Evolutionary conservation across 1,140 invertebrate genomes (phyloP), one percentile per base, ranked within the genome.

Genomic region (Aethina tumida): DNA sequence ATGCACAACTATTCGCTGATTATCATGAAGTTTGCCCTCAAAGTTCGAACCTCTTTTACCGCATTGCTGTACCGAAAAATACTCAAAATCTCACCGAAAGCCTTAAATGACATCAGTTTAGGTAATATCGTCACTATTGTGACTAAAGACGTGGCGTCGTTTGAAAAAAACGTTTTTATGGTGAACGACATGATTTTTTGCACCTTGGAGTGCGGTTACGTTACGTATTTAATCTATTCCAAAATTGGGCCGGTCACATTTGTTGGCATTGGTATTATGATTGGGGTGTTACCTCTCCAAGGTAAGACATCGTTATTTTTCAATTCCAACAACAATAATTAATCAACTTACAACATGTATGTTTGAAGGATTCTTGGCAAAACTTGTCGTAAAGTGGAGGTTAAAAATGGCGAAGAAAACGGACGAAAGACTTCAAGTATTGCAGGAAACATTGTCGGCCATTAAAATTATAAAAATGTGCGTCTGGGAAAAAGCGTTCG

Each of bases 401-500:
- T 16, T 45, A 10, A 28, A 35, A 31, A 17, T 45, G 13, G 35
- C 20, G 12, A 18, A 44, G 28, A 50, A 51, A 10, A 91, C 85
- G 0, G 90, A 93, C 64, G 73, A 86, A 48, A 62, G 89, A 7
- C 79, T 94, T 1, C 67, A 81, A 32, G 53, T 88, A 6, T 91
- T 89, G 69, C 88, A 85, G 55, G 88, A 92, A 56, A 81, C 90
- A 6, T 77, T 92, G 13, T 71, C 72, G 21, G 80, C 79, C 7
- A 82, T 84, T n/a, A 78, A 81, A 43, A 75, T 79, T 1, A 88
- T 84, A 17, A 95, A 94, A 64, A 90, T 93, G 84, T 89, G 87
- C 53, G 77, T 80, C 0, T 91, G 86, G 86, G 84, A 89, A 56
- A 71, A 75, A 22, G 81, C 81, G 0, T 89, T 90, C 53, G 76